Base-by-base conservation (phyloP, 2,888 invertebrate species). In the Leucophenga montana region DNA sequence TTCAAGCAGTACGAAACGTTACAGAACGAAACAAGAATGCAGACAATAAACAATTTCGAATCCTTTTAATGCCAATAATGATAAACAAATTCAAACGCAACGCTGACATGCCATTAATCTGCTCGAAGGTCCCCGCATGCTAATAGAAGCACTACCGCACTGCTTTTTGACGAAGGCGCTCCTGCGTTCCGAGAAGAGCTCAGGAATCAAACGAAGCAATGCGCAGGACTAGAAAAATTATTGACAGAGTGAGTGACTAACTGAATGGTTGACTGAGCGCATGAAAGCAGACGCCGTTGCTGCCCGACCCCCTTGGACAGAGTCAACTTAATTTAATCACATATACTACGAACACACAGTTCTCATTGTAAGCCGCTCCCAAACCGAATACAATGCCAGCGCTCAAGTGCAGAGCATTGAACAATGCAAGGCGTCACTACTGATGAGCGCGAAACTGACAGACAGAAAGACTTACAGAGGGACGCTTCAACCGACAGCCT, bases 261-360 rank as follows among this genome's bases (percentile, higher is more conserved):
- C 56, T 22, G 56, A 56, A 11, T 22, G 56, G n/a, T 22, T 56
- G 27, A 56, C 22, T 20, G 27, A 56, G 46, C 46, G 3, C 46
- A 46, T 46, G 46, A 46, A 13, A n/a, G 3, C 46, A 13, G 14
- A 46, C 48, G 16, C 8, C 68, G 71, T 69, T 65, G 71, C 64
- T 73, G 71, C 68, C 20, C 48, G 65, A 4, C 22, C 16, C 66
- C 77, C 75, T 80, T 75, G 4, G 4, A 27, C 27, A 3, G 82
- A 82, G 84, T 79, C 83, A 80, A 85, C 82, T 85, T 85, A 85
- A 85, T 85, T 85, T 85, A 85, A 85, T 85, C 85, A 85, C 78
- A 80, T 81, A 39, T 11, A 11, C 4, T 39, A 39, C 9, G 39
- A 39, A 39, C 8, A 39, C 39, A 39, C 39, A 39, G 8, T 5